A percentile compares a stretch with the other conserved stretches of the same genome.
These are phyloP conservation scores for Bos indicus DNA, from an alignment of 2,113 vertebrate genomes.

Conservation along the genomic window DNA sequence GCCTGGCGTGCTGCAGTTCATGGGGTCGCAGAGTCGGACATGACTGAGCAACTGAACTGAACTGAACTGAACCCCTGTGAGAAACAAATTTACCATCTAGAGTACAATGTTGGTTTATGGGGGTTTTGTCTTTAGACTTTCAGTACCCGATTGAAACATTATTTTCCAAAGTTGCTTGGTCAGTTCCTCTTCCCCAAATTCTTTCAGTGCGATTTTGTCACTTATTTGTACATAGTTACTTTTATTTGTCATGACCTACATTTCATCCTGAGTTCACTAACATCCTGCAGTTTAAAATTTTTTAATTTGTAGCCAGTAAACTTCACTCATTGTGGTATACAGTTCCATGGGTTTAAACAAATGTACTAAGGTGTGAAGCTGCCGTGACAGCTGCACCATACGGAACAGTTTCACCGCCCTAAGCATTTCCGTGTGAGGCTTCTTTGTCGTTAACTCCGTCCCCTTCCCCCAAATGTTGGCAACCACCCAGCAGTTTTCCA, in stretches of 20 bases:
- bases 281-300: background rate
- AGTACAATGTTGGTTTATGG: background rate
- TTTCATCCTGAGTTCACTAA: background rate
- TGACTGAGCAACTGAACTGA: background rate
- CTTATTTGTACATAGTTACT: background rate
- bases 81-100: background rate
- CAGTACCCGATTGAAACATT: background rate
- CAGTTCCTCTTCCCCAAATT: background rate
- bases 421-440: background rate
- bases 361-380: too few species aligned
- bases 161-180: background rate
- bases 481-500: background rate
- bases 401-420: background rate
- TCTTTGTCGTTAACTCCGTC: background rate
- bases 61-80: background rate
- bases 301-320: background rate
- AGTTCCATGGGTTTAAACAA: background rate
- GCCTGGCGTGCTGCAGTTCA: background rate
- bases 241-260: background rate
- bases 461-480: background rate
- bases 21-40: accelerated
- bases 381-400: too few species aligned
- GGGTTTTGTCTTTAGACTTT: background rate
- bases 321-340: background rate
- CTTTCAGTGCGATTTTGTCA: background rate